Base-by-base conservation (phyloP, 2,797 vertebrate species). In the Zenarchopterus dispar region DNA sequence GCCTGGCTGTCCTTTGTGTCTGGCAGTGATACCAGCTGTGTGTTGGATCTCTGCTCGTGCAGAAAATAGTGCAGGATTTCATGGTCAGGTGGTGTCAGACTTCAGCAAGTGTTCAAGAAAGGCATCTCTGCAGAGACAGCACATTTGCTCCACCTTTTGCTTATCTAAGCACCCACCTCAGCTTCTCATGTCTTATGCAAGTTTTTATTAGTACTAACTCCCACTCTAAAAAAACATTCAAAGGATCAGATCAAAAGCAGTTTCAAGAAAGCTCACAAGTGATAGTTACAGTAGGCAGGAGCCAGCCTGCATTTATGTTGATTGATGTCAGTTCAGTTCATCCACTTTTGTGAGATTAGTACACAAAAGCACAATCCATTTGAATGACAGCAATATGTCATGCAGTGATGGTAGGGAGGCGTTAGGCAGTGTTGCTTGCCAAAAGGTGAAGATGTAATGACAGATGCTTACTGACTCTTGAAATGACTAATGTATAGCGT, bases 1-100 rank as follows among this genome's bases (percentile, higher is more conserved):
- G 67, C 36, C 76, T 67, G 70, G 15, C 63, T 81, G 43, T 65
- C 53, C 84, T 90, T 84, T 89, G 85, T 90, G 85, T 86, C 73
- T 84, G 60, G 8, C 57, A 21, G 53, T 26, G 55, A 48, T 49
- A 31, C 26, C 8, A 44, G n/a, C 56, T 31, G 21, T 36, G 56
- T 67, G 57, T 53, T 59, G 49, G 62, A 43, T 50, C 53, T 59
- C 42, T 67, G 66, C 73, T 70, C 73, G 47, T 65, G 71, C 52
- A 59, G 64, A 73, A 86, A 85, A 83, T 18, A 0, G 53, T 31
- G 53, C 23, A 48, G 63, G 71, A 68, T 63, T 17, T 57, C 58
- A 43, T 62, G 46, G 65, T 75, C 60, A 55, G 24, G 18, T 56
- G 24, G 51, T 79, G 80, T 78, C 62, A 64, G 21, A 59, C 66